phyloP scores from a whole-genome alignment of 1,140 invertebrate species.

The Sycobia sp. region DNA sequence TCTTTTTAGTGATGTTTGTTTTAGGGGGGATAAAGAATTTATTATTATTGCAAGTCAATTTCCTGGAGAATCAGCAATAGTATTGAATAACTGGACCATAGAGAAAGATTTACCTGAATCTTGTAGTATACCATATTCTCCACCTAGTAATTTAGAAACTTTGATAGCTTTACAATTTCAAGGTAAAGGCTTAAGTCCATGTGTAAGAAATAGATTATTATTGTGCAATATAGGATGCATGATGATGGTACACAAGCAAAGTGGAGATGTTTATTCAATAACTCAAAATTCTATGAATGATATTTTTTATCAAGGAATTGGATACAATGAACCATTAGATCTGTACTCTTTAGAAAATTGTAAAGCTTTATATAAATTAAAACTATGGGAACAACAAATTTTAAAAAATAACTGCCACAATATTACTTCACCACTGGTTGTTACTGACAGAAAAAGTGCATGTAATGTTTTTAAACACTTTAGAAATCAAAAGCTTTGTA shows the following conservation, averaged over 20 bases:
- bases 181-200: constrained; percentile 53
- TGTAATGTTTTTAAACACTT: constrained; percentile 41
- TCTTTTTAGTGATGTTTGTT: constrained; percentile 41
- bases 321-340: constrained; percentile 42
- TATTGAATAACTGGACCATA: constrained; percentile 53
- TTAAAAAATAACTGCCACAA: constrained; percentile 1
- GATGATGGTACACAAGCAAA: constrained; percentile 36
- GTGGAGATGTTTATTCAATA: constrained; percentile 42
- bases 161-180: constrained; percentile 43
- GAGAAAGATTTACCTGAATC: constrained; percentile 42
- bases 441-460: constrained; percentile 19
- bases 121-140: constrained; percentile 48
- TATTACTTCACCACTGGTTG: constrained; percentile 18
- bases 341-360: constrained; percentile 45
- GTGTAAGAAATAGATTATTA: constrained; percentile 46
- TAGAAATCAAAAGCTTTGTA: constrained; percentile 42
- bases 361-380: constrained; percentile 44
- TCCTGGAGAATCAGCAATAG: constrained; percentile 45
- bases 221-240: constrained; percentile 49
- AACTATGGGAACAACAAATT: constrained; percentile 42
- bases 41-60: constrained; percentile 50
- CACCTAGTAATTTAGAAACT: constrained; percentile 47
- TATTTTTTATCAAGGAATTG: constrained; percentile 56
- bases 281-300: constrained; percentile 56
- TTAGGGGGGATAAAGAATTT: constrained; percentile 48